Base-by-base conservation (phyloP, 2,797 vertebrate species). In the Lycodopsis pacificus region DNA sequence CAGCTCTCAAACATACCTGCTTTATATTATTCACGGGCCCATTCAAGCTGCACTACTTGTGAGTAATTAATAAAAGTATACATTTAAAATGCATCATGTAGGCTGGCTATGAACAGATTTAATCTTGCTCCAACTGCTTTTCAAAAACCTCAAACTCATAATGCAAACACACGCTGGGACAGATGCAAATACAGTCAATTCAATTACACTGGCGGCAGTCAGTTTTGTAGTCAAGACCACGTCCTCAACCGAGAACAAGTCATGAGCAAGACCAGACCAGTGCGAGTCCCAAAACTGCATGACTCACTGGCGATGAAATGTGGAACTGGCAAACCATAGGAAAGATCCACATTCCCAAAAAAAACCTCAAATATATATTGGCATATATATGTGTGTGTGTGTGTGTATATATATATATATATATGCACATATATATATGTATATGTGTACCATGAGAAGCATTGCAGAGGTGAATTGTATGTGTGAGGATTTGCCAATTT, bases 21-120 rank as follows among this genome's bases (percentile, higher is more conserved):
- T 93, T 25, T 95, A 95, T 85, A 95, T 96, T 81, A 91, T 89
- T 63, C 95, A 96, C 4, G 95, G 91, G 7, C 96, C 96, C n/a
- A 93, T 96, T 81, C 88, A 93, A 1, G 95, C 77, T 14, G 95
- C 95, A 25, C 88, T 96, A 54, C 27, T 95, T 77, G 96, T 96
- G 86, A 93, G 95, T 91, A 14, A 25, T 58, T 58, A 11, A 25
- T 34, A 15, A 48, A 64, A 38, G 53, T 25, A 22, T 44, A 25
- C 5, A 17, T 53, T 53, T 40, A 15, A 22, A 22, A 49, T 48
- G 19, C 1, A 30, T 65, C 4, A 34, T 14, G 22, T 22, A 32
- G 1, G 9, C 51, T 63, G 27, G 27, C 8, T 53, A n/a, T 62
- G 32, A 20, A 17, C 36, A 70, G 17, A 64, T 63, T 65, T 8